A percentile compares a stretch with the other conserved stretches of the same genome.
Conservation (phyloP, 2,888 invertebrate species). For the Lypha dubia region DNA sequence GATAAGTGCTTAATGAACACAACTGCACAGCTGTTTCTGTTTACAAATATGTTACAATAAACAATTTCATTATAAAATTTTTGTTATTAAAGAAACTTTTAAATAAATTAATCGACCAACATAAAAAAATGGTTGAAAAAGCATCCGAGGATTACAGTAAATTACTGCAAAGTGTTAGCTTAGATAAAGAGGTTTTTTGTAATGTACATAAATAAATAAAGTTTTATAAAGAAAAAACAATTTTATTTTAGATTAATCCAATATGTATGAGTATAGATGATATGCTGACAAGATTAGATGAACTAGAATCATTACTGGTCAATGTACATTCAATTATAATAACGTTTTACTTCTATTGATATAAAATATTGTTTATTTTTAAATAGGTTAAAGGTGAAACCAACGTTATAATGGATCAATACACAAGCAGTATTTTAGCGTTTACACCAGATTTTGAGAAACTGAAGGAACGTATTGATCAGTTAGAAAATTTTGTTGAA, state of each 20-base stretch:
- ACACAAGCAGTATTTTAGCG: slow-evolving; percentile 84
- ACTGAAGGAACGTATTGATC: slow-evolving; percentile 85
- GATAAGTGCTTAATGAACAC: slow-evolving; percentile 1
- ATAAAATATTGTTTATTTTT: neutral
- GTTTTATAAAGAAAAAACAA: neutral
- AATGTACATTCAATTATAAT: slow-evolving; percentile 84
- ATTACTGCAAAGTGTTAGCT: slow-evolving; percentile 84
- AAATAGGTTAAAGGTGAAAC: slow-evolving; percentile 81
- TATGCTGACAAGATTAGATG: slow-evolving; percentile 87
- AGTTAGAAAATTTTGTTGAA: slow-evolving; percentile 85
- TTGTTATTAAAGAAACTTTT: no score
- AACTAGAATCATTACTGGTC: slow-evolving; percentile 86
- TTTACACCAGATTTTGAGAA: slow-evolving; percentile 84
- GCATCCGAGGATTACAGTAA: slow-evolving; percentile 85
- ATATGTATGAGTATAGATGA: slow-evolving; percentile 87
- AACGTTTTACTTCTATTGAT: neutral
- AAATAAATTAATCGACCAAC: neutral
- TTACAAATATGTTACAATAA: neutral
- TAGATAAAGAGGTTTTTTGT: slow-evolving; percentile 84
- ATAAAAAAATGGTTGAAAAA: slow-evolving; percentile 83
- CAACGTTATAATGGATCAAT: slow-evolving; percentile 80
- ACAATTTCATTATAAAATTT: neutral
- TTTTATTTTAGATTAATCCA: slow-evolving; percentile 83
- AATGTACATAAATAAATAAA: neutral
- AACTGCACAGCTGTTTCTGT: slow-evolving; percentile 39